Percentiles rank a stretch among this genome's conserved stretches.
These are phyloP conservation scores for Deilephila elpenor DNA, from an alignment of 2,888 invertebrate genomes.

Conservation along the genomic window DNA sequence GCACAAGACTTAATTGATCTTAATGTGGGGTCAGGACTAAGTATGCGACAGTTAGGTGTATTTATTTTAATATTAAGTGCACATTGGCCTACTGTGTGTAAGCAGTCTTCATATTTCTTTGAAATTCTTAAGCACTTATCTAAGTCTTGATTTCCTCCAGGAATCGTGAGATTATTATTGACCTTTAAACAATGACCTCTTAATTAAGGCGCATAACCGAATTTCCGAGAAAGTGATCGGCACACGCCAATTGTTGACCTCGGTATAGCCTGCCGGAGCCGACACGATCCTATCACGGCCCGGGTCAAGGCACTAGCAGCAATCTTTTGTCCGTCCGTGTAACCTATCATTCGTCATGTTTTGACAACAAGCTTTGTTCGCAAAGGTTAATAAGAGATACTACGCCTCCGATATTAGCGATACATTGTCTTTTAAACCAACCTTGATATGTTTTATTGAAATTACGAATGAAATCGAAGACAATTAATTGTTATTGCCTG, in stretches of 20 bases:
- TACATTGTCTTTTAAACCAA: conserved; percentile 12
- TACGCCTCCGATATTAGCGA: conserved; percentile 27
- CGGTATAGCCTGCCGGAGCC: neutral
- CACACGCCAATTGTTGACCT: conserved; percentile 17
- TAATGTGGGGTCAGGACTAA: no score
- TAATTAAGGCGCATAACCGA: no score
- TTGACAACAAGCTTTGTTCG: conserved; percentile 37
- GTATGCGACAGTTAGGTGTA: no score
- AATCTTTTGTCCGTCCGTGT: conserved; percentile 35
- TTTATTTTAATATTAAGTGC: no score
- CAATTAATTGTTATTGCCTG: neutral
- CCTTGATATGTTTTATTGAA: conserved; percentile 13
- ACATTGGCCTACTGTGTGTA: no score
- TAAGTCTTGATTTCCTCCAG: no score
- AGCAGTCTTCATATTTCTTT: no score
- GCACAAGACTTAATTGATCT: no score
- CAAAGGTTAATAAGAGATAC: conserved; percentile 16
- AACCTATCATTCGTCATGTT: conserved; percentile 43
- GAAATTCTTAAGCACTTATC: no score
- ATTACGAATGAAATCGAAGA: neutral
- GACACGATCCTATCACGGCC: conserved; percentile 8
- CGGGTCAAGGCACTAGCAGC: conserved; percentile 21
- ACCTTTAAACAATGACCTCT: no score
- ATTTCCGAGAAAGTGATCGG: conserved; percentile 9
- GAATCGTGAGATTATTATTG: no score